Conservation (phyloP, 2,888 invertebrate species). For the Aleiodes alternator region DNA sequence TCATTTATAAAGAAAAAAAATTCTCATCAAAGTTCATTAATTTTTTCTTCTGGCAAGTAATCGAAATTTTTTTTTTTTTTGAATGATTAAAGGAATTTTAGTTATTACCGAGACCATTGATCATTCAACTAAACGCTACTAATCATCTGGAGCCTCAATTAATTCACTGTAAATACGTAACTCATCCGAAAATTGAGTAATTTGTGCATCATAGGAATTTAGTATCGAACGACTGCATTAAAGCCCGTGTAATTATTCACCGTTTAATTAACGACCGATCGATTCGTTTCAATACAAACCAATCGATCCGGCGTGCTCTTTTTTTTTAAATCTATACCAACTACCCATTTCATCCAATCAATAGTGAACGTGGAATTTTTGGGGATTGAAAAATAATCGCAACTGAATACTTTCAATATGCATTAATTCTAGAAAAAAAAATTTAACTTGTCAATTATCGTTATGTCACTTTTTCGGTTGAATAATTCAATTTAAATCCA, state of each 20-base stretch:
- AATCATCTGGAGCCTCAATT: constrained; percentile 7
- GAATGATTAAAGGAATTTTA: constrained; percentile 42
- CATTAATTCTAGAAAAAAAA: no score
- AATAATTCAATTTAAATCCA: no score
- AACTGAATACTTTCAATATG: no score
- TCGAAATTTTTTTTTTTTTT: background rate
- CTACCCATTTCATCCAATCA: no score
- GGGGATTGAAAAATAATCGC: no score
- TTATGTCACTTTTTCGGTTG: no score
- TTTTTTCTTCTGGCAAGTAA: background rate
- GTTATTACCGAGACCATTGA: constrained; percentile 37
- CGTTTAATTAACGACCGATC: background rate
- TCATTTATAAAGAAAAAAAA: no score
- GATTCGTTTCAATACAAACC: constrained; percentile 20
- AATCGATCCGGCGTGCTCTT: background rate
- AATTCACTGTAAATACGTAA: background rate
- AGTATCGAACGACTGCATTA: background rate
- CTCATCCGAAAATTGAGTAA: constrained; percentile 3
- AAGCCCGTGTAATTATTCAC: constrained; percentile 28
- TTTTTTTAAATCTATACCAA: no score
- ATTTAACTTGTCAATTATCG: no score
- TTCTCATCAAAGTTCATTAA: background rate
- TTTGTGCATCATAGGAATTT: background rate
- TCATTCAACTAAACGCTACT: constrained; percentile 37
- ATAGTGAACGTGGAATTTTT: no score